Evolutionary conservation across 2,797 vertebrate species (phyloP), one percentile per base, ranked within the genome.

Genomic region (Otolemur crassicaudatus): DNA sequence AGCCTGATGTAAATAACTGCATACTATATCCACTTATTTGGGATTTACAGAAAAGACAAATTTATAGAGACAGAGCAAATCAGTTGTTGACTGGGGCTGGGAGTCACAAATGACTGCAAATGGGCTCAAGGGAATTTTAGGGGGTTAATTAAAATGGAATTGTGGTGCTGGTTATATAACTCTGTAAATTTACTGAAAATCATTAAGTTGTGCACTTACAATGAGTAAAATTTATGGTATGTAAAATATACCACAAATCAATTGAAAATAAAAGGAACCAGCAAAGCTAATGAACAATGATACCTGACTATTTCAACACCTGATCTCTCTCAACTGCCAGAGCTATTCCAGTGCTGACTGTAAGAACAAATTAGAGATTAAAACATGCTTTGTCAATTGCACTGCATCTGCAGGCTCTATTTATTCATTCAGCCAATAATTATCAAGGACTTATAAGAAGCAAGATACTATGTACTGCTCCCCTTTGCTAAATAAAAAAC

Each of bases 21-120:
- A 83, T 49, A 76, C 3, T 73, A 27, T 95, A 79, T 96, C n/a
- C 56, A 82, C 31, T 70, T 84, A 56, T 16, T 73, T 10, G 46
- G 13, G 93, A 84, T 76, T 90, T 85, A 85, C 43, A 94, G 31
- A 86, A 84, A 72, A 79, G 17, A 94, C n/a, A 75, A 79, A 82
- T 12, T 85, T 84, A 75, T 3, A 83, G 25, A 95, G 43, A 80
- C 49, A 95, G 70, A 88, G n/a, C 29, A 87, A 34, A 83, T 79
- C 34, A 80, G 25, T 63, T 20, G 25, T 27, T 63, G 58, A 6
- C 49, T 93, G 22, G 31, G 40, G 22, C 17, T 49, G 53, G 31
- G 11, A 77, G 67, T 34, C 37, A 85, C 67, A 31, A 88, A 20
- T 69, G 43, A 91, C 70, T 34, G 12, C 70, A 95, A 93, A 86